Base-by-base conservation (phyloP, 1,140 invertebrate genomes). In the Cotesia typhae region DNA sequence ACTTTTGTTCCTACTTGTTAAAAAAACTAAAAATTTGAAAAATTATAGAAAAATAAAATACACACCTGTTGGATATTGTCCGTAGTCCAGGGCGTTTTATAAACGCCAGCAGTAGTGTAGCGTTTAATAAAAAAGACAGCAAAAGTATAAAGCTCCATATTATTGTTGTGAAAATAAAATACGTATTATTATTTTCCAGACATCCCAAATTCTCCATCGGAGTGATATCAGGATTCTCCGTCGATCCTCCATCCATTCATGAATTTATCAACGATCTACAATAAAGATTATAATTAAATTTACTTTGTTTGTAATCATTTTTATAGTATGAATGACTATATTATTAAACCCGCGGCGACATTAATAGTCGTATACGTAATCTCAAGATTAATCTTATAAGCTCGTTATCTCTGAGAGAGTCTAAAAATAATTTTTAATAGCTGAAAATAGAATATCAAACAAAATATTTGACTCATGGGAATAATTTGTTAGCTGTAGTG, bases 61-160 rank as follows among this genome's bases (percentile, higher is more conserved):
- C 75, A 7, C 75, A 89, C 89, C 88, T 88, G 85, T 92, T 92
- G 38, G 90, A 91, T 64, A 91, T 87, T 7, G 89, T 90, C 68
- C 91, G 82, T 2, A 91, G 79, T 14, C 86, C 87, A 1, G 90
- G 89, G 51, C 86, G 81, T 71, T 89, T 85, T 71, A 90, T 86
- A 80, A 91, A 91, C 9, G 91, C 88, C 41, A 91, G 78, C 55
- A 91, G 83, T 9, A 91, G 83, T n/a, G 77, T 85, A 10, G 78
- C 80, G 59, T 87, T 87, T 14, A 87, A 77, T 0, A 85, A 41
- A 66, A 86, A 79, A 9, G 84, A 81, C 4, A 84, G 83, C 70
- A 85, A 82, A 68, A 86, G 80, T 35, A 83, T 82, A 41, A 86
- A 74, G 67, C 81, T 84, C 85, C 84, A 87, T 14, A 78, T 20